phyloP scores from a whole-genome alignment of 2,888 invertebrate species.

The Barypeithes pellucidus region DNA sequence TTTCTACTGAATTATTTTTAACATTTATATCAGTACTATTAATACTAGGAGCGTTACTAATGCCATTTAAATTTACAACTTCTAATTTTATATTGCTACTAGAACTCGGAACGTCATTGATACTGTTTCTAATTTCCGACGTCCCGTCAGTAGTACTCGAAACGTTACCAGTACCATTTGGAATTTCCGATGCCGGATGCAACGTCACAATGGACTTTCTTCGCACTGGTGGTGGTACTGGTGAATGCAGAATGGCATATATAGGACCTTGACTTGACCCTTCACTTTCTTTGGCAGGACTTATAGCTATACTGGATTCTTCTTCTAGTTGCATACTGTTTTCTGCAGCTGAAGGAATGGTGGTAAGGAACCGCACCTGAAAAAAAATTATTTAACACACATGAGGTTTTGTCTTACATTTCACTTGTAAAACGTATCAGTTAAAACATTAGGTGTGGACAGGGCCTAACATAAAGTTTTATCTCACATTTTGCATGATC shows the following conservation, averaged over 20 bases:
- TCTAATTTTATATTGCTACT: neutral
- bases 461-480: too few species aligned
- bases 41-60: constrained; percentile 24
- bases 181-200: constrained; percentile 66
- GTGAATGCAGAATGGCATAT: constrained; percentile 68
- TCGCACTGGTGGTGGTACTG: constrained; percentile 61
- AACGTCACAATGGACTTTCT: constrained; percentile 69
- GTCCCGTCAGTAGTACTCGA: neutral
- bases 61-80: neutral
- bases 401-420: too few species aligned
- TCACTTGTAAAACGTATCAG: too few species aligned
- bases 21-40: constrained; percentile 24
- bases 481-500: too few species aligned
- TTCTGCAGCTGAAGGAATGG: constrained; percentile 83
- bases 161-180: constrained; percentile 43
- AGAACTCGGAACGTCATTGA: neutral
- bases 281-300: constrained; percentile 66
- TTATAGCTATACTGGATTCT: constrained; percentile 59
- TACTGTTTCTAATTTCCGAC: neutral
- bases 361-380: constrained; percentile 75
- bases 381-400: too few species aligned
- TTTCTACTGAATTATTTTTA: constrained; percentile 36
- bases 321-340: constrained; percentile 80
- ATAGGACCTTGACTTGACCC: constrained; percentile 67
- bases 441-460: too few species aligned